These are phyloP conservation scores for Synodontis membranacea DNA, from an alignment of 2,113 vertebrate genomes.

Conservation along the genomic window DNA sequence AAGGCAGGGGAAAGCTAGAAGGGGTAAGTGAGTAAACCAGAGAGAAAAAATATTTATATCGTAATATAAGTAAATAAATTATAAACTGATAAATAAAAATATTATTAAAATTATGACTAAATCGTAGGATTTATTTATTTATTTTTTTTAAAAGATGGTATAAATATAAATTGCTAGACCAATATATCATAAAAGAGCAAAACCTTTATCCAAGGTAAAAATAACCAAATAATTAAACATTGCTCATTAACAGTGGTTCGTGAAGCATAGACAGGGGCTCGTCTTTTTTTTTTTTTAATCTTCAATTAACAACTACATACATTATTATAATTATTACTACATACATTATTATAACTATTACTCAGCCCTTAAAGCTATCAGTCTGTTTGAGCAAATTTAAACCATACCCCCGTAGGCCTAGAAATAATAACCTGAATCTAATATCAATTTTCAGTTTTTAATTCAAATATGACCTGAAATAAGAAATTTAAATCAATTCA, in stretches of 20 bases:
- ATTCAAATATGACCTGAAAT: background rate
- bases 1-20: background rate
- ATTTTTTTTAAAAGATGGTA: background rate
- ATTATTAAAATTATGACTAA: background rate
- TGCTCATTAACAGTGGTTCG: no score
- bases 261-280: background rate
- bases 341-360: background rate
- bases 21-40: background rate
- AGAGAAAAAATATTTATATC: no score
- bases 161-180: background rate
- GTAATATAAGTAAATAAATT: background rate
- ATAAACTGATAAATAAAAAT: background rate
- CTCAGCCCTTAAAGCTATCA: no score
- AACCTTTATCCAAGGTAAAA: background rate
- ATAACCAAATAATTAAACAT: background rate
- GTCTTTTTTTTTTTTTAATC: no score
- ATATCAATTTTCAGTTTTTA: background rate
- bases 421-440: background rate
- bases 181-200: background rate
- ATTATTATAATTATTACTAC: background rate
- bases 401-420: background rate
- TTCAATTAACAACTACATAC: background rate
- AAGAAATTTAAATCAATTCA: background rate
- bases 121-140: no score
- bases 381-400: background rate